Base-by-base conservation (phyloP, 1,140 invertebrate species). In the Copidosoma floridanum region DNA sequence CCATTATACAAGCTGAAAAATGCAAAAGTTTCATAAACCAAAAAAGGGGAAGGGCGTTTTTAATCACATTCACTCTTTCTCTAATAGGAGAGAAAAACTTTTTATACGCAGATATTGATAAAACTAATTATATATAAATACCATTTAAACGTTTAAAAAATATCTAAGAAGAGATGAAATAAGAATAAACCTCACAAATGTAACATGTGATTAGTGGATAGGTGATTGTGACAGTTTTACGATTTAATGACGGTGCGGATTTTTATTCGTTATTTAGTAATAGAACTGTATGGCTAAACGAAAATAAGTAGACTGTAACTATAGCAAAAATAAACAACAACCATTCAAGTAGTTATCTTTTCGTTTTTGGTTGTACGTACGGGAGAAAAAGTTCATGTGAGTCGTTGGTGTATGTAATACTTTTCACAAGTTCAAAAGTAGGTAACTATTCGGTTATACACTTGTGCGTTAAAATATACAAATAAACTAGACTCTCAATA, bases 181-280 rank as follows among this genome's bases (percentile, higher is more conserved):
- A 60, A 20, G 32, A n/a, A 53, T 8, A 43, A 59, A 59, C n/a
- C n/a, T n/a, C n/a, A n/a, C n/a, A 46, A 46, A 7, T 55, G 16
- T 68, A 69, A 63, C 63, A 64, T 65, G 47, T 40, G 57, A 64
- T 56, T 32, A 21, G 60, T 67, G 54, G 63, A 64, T 65, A 69
- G 65, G 60, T 71, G 71, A 71, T 73, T 74, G 71, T 70, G 72
- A 68, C 66, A 68, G 51, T 68, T 68, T 68, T 65, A 52, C 37
- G 54, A 54, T n/a, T n/a, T n/a, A 62, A 29, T 27, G 27, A 62
- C 57, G 52, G 51, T 61, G 58, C 51, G 35, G 21, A 50, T 55
- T 61, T 43, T 40, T 18, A n/a, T 61, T 61, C 20, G 44, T 61
- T 55, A 55, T 61, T 55, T 61, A 61, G 26, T 54, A 27, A 48